Percentiles rank a stretch among this genome's conserved stretches.
phyloP scores from a whole-genome alignment of 1,140 invertebrate genomes.

The Macrobrachium rosenbergii region DNA sequence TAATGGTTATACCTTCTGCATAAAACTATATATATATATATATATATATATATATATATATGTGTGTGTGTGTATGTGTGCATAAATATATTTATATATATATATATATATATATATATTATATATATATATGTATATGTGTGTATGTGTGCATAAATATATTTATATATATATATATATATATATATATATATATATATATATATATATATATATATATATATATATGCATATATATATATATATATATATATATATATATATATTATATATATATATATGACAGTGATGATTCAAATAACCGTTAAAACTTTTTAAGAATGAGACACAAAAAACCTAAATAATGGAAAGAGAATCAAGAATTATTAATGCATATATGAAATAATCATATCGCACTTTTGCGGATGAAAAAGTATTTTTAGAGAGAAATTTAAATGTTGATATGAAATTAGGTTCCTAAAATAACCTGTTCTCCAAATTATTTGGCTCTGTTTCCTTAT shows the following conservation, averaged over 20 bases:
- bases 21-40: constrained; percentile 1
- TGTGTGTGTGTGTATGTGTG: constrained; percentile 16
- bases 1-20: background rate
- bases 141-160: constrained; percentile 1
- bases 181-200: constrained; percentile 14
- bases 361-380: no score
- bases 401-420: no score
- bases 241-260: constrained; percentile 33
- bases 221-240: constrained; percentile 52
- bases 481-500: no score
- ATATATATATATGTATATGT: background rate
- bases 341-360: background rate
- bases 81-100: background rate
- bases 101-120: constrained; percentile 18
- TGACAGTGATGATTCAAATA: no score
- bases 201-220: constrained; percentile 43
- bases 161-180: constrained; percentile 14
- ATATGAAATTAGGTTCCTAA: no score
- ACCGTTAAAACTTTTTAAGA: background rate
- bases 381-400: no score
- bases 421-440: no score
- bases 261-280: constrained; percentile 15
- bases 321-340: background rate
- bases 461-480: no score
- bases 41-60: constrained; percentile 31